phyloP scores from a whole-genome alignment of 2,888 invertebrate genomes.

The Malthinus seriepunctatus region DNA sequence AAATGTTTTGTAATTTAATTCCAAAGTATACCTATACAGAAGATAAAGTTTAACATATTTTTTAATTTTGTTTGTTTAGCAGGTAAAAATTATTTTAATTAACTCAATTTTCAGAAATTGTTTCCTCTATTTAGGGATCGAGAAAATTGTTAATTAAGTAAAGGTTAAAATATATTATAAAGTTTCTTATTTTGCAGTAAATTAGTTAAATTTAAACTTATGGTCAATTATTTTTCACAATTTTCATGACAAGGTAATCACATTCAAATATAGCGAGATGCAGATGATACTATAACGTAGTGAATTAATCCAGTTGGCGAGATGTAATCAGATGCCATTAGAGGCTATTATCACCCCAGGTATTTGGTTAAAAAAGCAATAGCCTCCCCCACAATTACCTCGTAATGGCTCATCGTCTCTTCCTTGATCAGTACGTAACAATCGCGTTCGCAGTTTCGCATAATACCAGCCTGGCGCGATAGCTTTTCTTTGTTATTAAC shows the following conservation, averaged over 20 bases:
- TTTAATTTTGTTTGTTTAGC: too few relatives aligned
- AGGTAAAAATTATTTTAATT: too few relatives aligned
- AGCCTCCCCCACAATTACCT: constrained; percentile 54
- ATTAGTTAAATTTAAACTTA: background rate
- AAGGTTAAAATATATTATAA: too few relatives aligned
- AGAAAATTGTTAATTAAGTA: too few relatives aligned
- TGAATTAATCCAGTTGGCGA: constrained; percentile 51
- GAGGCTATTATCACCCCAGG: constrained; percentile 54
- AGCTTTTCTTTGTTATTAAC: constrained; percentile 39
- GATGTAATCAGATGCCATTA: constrained; percentile 46
- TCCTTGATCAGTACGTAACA: constrained; percentile 55
- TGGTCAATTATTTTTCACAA: constrained; percentile 13
- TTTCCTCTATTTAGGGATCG: too few relatives aligned
- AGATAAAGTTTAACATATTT: too few relatives aligned
- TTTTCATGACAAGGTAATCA: constrained; percentile 21
- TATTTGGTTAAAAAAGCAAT: constrained; percentile 58
- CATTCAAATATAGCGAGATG: constrained; percentile 24
- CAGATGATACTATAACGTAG: constrained; percentile 29
- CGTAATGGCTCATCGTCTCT: constrained; percentile 51
- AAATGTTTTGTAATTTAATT: too few relatives aligned
- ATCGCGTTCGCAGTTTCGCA: constrained; percentile 44
- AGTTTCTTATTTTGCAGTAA: too few relatives aligned
- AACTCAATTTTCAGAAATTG: too few relatives aligned
- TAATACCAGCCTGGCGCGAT: constrained; percentile 33
- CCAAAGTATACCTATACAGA: too few relatives aligned